Percentiles rank a stretch among this genome's conserved stretches.
Conservation (phyloP, 2,888 invertebrate species). For the Acholoe squamosa region DNA sequence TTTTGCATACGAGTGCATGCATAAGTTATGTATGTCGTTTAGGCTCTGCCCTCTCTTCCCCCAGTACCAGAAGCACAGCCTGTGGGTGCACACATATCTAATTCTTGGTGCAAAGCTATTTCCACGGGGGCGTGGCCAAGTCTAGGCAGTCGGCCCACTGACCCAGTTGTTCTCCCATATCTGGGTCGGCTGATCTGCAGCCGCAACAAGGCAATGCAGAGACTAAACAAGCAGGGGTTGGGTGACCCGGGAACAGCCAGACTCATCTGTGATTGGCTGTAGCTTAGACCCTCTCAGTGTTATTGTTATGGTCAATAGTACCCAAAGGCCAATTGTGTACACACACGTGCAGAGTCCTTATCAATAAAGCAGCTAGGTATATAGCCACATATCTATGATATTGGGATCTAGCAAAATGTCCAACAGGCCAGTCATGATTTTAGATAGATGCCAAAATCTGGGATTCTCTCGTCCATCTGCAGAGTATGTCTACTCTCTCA, state of each 20-base stretch:
- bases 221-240: slow-evolving; percentile 29
- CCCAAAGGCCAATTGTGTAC: not conserved
- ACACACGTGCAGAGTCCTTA: not conserved
- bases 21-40: slow-evolving; percentile 51
- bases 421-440: too few relatives aligned
- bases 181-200: slow-evolving; percentile 50
- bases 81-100: not conserved
- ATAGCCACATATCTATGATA: too few relatives aligned
- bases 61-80: not conserved
- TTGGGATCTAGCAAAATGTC: too few relatives aligned
- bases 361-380: too few relatives aligned
- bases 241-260: slow-evolving; percentile 21
- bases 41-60: not conserved
- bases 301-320: not conserved
- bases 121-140: slow-evolving; percentile 18
- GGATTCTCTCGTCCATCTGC: too few relatives aligned
- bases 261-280: not conserved
- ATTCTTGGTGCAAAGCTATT: not conserved
- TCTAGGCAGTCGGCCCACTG: slow-evolving; percentile 22
- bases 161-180: slow-evolving; percentile 1
- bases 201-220: slow-evolving; percentile 39
- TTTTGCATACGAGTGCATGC: slow-evolving; percentile 60
- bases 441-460: too few relatives aligned
- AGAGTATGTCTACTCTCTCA: too few relatives aligned
- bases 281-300: not conserved